Evolutionary conservation across 2,888 invertebrate species (phyloP).

Genomic region (Brachynemurus nebulosus): DNA sequence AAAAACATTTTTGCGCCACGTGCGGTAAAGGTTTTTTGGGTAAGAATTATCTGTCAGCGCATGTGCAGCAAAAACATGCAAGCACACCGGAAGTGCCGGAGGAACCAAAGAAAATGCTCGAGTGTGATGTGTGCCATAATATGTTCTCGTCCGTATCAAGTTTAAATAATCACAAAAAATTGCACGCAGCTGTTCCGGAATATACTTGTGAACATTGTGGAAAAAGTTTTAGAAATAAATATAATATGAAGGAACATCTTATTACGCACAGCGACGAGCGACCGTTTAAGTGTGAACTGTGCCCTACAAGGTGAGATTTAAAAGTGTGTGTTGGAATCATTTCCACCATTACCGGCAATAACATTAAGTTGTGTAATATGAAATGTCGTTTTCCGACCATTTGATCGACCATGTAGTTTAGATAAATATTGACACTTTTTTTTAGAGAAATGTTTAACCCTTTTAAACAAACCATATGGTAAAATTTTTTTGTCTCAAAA

Average conservation of each 20-base stretch:
- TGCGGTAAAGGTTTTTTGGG: background rate
- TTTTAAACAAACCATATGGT: no score
- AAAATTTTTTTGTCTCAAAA: no score
- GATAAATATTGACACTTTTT: background rate
- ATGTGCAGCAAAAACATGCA: background rate
- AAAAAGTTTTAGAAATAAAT: background rate
- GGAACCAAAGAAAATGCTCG: background rate
- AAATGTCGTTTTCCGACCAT: background rate
- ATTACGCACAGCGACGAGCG: background rate
- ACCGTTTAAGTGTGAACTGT: background rate
- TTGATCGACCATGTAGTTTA: background rate
- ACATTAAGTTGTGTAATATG: background rate
- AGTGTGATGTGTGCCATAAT: background rate
- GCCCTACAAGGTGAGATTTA: background rate
- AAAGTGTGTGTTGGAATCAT: no score
- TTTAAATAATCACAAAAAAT: background rate
- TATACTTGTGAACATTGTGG: background rate
- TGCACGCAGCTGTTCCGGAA: background rate
- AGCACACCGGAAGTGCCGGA: background rate
- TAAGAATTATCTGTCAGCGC: background rate
- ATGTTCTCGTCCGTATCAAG: background rate
- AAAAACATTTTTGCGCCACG: background rate
- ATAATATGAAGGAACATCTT: background rate
- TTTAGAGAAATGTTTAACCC: no score
- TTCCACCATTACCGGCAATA: no score